These are phyloP conservation scores for Axis porcinus DNA, from an alignment of 2,113 vertebrate species.

Conservation along the genomic window DNA sequence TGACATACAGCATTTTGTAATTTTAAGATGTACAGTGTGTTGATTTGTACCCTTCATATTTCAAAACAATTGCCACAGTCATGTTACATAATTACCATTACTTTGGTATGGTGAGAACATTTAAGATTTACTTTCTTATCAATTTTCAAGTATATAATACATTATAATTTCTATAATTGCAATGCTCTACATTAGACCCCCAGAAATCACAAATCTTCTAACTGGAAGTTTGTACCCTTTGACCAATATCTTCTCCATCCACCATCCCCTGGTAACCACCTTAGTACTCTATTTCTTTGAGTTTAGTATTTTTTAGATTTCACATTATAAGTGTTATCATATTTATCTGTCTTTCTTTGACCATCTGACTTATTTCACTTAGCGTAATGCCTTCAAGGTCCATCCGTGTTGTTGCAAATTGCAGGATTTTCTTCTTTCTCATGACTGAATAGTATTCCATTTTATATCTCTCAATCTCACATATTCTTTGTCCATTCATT, in stretches of 20 bases:
- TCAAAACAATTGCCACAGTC: not conserved
- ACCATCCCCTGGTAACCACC: not conserved
- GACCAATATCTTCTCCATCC: not conserved
- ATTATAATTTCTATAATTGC: not conserved
- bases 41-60: not conserved
- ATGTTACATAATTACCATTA: not conserved
- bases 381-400: not conserved
- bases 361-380: not conserved
- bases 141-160: not conserved
- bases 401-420: not conserved
- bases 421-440: not conserved
- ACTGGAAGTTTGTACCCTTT: not conserved
- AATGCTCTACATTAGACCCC: not conserved
- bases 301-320: not conserved
- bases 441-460: not conserved
- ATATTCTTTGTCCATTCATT: not conserved
- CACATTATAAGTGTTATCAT: not conserved
- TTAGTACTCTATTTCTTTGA: not conserved
- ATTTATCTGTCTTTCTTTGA: not conserved
- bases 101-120: not conserved
- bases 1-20: not conserved
- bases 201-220: not conserved
- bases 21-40: not conserved
- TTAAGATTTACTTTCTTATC: not conserved
- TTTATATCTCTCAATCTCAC: not conserved